phyloP scores from a whole-genome alignment of 2,113 vertebrate species.

The Cyphomyrus plagiostoma region DNA sequence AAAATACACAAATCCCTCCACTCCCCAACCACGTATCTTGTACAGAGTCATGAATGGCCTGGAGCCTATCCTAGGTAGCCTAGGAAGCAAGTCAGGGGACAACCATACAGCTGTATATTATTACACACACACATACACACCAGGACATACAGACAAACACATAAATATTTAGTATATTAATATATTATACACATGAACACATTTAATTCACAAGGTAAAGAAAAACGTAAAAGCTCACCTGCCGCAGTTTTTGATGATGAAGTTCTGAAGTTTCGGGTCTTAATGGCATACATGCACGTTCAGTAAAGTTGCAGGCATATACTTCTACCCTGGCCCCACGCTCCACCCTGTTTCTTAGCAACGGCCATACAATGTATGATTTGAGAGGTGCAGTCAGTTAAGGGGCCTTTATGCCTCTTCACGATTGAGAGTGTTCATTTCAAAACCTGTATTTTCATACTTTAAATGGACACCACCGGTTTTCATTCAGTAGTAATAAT shows the following conservation, averaged over 20 bases:
- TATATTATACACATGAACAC: neutral
- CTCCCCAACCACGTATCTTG: neutral
- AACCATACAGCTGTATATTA: neutral
- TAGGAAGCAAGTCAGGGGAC: neutral
- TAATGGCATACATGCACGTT: neutral
- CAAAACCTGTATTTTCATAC: neutral
- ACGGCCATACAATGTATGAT: neutral
- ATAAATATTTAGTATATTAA: neutral
- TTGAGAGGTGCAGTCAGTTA: constrained; percentile 3
- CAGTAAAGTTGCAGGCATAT: neutral
- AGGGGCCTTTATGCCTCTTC: neutral
- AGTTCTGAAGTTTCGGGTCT: neutral
- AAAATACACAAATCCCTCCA: neutral
- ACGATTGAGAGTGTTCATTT: neutral
- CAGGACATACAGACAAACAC: neutral
- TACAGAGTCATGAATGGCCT: neutral
- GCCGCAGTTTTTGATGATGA: neutral
- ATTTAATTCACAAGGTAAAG: neutral
- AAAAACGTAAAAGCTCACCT: neutral
- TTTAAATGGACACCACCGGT: neutral
- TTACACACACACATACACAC: neutral
- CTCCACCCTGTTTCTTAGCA: neutral
- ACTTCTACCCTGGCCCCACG: neutral
- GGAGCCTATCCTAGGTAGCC: neutral
- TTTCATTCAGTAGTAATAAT: neutral